phyloP scores from a whole-genome alignment of 2,113 vertebrate genomes.

The Brienomyrus longianalis region DNA sequence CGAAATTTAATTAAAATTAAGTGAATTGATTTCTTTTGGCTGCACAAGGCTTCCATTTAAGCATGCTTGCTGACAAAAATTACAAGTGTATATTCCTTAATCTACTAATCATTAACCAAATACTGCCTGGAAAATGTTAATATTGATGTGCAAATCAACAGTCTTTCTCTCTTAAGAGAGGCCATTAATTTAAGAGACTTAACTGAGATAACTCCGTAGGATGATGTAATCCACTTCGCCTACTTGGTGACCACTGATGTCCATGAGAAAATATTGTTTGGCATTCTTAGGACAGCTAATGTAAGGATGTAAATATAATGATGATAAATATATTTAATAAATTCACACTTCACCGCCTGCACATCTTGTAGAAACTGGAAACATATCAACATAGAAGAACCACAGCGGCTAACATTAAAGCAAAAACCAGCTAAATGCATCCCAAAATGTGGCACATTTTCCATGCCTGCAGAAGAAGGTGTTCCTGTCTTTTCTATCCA shows the following conservation, averaged over 20 bases:
- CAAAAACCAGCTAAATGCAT: not conserved
- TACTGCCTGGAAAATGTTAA: not conserved
- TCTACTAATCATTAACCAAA: not conserved
- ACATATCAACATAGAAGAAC: not conserved
- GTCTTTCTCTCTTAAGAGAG: not conserved
- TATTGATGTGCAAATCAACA: constrained; percentile 1
- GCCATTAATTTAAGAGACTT: not conserved
- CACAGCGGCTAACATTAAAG: not conserved
- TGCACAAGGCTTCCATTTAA: not conserved
- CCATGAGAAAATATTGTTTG: not conserved
- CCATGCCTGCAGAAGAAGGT: not conserved
- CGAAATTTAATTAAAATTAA: not conserved
- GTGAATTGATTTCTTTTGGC: not conserved
- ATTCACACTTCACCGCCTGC: not conserved
- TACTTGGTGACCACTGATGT: not conserved
- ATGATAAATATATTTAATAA: not conserved
- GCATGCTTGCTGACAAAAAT: not conserved
- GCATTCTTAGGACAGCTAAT: not conserved
- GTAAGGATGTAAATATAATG: not conserved
- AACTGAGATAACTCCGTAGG: not conserved
- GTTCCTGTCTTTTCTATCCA: not conserved
- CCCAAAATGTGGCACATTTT: not conserved
- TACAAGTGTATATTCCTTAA: not conserved
- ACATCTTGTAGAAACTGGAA: not conserved
- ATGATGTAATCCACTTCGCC: not conserved